phyloP scores from a whole-genome alignment of 2,888 invertebrate species.

The Phortica okadai region DNA sequence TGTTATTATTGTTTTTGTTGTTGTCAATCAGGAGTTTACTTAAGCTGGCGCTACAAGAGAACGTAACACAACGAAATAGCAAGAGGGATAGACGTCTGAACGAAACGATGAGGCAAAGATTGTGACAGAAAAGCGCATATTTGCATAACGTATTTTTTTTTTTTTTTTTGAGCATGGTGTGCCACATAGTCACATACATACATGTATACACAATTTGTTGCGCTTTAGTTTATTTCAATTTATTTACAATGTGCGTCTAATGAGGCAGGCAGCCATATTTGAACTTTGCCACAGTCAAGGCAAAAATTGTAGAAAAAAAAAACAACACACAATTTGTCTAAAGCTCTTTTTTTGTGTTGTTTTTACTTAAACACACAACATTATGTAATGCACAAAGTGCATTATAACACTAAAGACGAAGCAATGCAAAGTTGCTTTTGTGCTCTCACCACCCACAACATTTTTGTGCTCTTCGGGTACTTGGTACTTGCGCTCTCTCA shows the following conservation, averaged over 20 bases:
- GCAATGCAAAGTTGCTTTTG: too few species aligned
- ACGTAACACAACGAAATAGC: background rate
- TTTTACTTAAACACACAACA: too few species aligned
- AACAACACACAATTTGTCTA: background rate
- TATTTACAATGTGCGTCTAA: slow-evolving; percentile 12
- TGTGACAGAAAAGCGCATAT: background rate
- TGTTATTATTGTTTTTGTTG: background rate
- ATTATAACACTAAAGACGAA: too few species aligned
- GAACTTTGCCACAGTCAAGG: background rate
- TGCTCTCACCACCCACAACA: too few species aligned
- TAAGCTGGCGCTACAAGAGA: background rate
- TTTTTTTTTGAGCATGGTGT: background rate
- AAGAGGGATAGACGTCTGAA: background rate
- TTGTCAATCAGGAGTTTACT: background rate
- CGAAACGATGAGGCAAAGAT: background rate
- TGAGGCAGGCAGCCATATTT: slow-evolving; percentile 13
- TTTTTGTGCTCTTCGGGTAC: too few species aligned
- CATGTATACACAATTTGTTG: background rate
- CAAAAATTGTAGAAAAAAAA: background rate
- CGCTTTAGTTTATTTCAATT: slow-evolving; percentile 1
- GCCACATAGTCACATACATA: background rate
- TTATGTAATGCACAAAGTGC: too few species aligned
- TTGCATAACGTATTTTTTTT: background rate
- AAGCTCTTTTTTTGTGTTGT: too few species aligned
- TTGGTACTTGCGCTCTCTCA: too few species aligned